Evolutionary conservation across 2,888 invertebrate genomes (phyloP).

Genomic region (Monoplex corrugatus): DNA sequence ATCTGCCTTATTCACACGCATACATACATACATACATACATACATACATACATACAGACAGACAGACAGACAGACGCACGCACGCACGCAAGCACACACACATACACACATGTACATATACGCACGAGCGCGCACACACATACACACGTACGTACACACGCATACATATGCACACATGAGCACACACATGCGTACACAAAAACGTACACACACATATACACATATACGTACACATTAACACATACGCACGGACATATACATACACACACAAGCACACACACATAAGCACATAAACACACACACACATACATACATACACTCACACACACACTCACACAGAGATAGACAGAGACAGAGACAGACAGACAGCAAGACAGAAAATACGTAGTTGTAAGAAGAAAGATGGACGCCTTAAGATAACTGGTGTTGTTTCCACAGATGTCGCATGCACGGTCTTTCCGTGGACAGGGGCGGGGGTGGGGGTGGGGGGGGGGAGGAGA

Average conservation of each 20-base stretch:
- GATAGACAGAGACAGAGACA: too few species aligned
- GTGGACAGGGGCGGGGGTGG: too few species aligned
- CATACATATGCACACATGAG: not conserved
- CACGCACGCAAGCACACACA: constrained; percentile 22
- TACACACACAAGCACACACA: constrained; percentile 18
- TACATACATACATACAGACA: constrained; percentile 6
- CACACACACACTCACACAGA: not conserved
- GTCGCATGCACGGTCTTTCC: too few species aligned
- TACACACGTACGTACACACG: not conserved
- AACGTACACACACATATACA: not conserved
- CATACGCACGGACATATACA: not conserved
- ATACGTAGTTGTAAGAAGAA: too few species aligned
- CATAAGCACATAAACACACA: constrained; percentile 7
- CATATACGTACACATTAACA: not conserved
- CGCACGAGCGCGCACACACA: not conserved
- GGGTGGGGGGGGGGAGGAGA: too few species aligned
- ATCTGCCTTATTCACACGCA: constrained; percentile 17
- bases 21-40: constrained; percentile 30
- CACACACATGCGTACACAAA: not conserved
- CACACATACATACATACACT: not conserved
- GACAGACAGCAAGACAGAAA: too few species aligned
- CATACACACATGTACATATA: constrained; percentile 26
- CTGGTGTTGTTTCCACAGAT: too few species aligned
- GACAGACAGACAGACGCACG: not conserved
- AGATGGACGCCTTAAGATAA: too few species aligned